These are phyloP conservation scores for Diarsia rubi DNA, from an alignment of 2,888 invertebrate species.

Conservation along the genomic window DNA sequence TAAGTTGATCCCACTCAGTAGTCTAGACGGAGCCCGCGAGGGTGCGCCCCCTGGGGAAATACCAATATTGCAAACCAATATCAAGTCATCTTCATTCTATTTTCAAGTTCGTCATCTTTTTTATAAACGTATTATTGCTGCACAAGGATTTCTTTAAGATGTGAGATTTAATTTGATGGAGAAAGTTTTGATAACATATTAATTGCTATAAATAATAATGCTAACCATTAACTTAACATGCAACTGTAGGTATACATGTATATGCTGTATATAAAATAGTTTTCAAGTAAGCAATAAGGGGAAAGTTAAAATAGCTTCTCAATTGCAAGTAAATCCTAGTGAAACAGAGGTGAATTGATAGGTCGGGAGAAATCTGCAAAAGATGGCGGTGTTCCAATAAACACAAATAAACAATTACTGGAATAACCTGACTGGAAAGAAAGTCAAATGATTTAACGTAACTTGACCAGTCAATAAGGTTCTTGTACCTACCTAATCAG, in stretches of 20 bases:
- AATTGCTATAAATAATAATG: constrained; percentile 51
- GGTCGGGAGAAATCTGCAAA: constrained; percentile 47
- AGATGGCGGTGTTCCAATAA: constrained; percentile 44
- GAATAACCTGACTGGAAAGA: not conserved
- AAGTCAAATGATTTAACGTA: not conserved
- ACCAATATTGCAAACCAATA: constrained; percentile 83
- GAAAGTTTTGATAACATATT: constrained; percentile 43
- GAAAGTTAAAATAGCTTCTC: constrained; percentile 51
- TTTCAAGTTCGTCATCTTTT: constrained; percentile 64
- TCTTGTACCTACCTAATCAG: not conserved
- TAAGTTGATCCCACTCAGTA: constrained; percentile 78
- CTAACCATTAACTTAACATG: constrained; percentile 26
- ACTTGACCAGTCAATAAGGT: not conserved
- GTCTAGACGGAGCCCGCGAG: constrained; percentile 84
- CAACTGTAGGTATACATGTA: constrained; percentile 25
- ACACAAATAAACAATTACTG: constrained; percentile 31
- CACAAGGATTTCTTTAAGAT: constrained; percentile 18
- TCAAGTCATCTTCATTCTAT: constrained; percentile 80
- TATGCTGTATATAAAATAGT: constrained; percentile 19
- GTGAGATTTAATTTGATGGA: constrained; percentile 23
- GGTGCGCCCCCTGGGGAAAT: constrained; percentile 81
- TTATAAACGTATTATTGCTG: constrained; percentile 44
- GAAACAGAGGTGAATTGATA: constrained; percentile 43
- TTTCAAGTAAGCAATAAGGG: constrained; percentile 28
- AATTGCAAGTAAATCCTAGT: constrained; percentile 31